Evolutionary conservation across 2,888 invertebrate genomes (phyloP), one percentile per base, ranked within the genome.

Genomic region (Eristalinus aeneus): DNA sequence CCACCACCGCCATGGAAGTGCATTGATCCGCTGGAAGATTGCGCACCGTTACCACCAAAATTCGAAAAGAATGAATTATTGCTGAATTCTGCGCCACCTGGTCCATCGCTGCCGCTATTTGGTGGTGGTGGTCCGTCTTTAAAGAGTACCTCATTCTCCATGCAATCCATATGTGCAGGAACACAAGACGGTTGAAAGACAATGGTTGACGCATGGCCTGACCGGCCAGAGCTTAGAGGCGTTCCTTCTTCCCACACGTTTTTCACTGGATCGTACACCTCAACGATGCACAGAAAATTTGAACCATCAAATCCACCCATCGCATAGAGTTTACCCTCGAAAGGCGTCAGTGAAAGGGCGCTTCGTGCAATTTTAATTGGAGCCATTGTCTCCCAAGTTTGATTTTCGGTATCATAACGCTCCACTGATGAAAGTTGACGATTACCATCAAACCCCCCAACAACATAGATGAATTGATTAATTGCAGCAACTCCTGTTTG

Each of bases 261-360:
- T 58, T 93, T 94, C 1, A 93, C 93, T 4, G 97, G 97, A 91
- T 98, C 96, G 92, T 97, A 98, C 77, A 97, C 96, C 93, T 98
- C 98, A 22, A 98, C 97, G 67, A 96, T 96, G 85, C 95, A 95
- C 56, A 98, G 93, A 93, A 98, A 98, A 80, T 95, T 95, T 46
- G 94, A 94, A 71, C 98, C 98, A 93, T 98, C 97, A 93, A 97
- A 98, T 1, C 98, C 98, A 74, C 98, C 98, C 94, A 98, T 96
- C 4, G 98, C 98, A 91, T 97, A 98, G 1, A 98, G 94, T 93
- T 96, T 97, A 88, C 96, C 96, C 92, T 97, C 97, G 60, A 98
- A 94, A 32, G 97, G 96, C 11, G 97, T 96, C 54, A 98, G 95
- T 88, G 97, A 97, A 36, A 98, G 94, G 1, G 98, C 98, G 91